Evolutionary conservation across 2,113 vertebrate genomes (phyloP), one percentile per base, ranked within the genome.

Genomic region (Catharus fuscescens): DNA sequence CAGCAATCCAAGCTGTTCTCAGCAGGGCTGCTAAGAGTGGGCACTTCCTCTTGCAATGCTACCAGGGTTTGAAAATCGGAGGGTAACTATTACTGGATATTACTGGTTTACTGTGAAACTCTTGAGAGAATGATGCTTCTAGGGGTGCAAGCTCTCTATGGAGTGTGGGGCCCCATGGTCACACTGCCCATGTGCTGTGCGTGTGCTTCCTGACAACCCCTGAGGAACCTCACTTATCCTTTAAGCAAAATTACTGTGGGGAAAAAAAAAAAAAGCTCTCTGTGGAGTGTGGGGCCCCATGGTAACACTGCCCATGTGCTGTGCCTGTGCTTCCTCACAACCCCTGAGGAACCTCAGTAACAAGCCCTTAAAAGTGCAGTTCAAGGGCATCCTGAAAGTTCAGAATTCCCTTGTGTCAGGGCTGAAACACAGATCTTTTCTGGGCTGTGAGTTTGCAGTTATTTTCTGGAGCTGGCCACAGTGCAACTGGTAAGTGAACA

Each of bases 1-100:
- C 6, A 9, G 90, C 0, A 1, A 44, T 38, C 53, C 0, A 0
- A 81, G 67, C 40, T 5, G 1, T 6, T 71, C 50, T 53, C 34
- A 73, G 82, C 20, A 56, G 7, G 15, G 45, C 15, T 86, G 29
- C 54, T 18, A 34, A 42, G 28, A 53, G 19, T 40, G n/a, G 38
- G 53, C 48, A 50, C 15, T 44, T 52, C 15, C 29, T 47, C 52
- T 74, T 61, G 66, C 50, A 52, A 3, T 8, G 57, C 25, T 60
- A 11, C 19, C 18, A 45, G 29, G 11, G 3, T 9, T 44, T 45
- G 60, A 60, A 91, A 86, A 92, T 52, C 17, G 86, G 54, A 36
- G 34, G 26, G 53, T 56, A 8, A 34, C 50, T 76, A 5, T 56
- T 53, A n/a, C 44, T 45, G n/a, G 18, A 2, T 25, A 48, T n/a